Evolutionary conservation across 2,797 vertebrate species (phyloP).

Genomic region (Periophthalmus magnuspinnatus): DNA sequence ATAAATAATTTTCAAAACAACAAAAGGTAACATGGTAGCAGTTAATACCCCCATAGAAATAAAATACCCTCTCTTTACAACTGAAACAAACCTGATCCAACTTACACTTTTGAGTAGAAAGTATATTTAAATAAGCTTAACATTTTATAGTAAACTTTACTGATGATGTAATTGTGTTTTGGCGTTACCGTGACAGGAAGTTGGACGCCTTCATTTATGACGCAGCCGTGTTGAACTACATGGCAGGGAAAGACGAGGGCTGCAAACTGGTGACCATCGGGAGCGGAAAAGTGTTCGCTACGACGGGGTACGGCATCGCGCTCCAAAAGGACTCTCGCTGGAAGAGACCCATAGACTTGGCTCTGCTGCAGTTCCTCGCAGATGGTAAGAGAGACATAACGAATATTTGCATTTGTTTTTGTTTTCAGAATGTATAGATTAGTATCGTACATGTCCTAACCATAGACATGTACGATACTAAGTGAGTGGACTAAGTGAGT

Average conservation of each 20-base stretch:
- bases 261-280: slow-evolving; percentile 98
- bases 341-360: slow-evolving; percentile 94
- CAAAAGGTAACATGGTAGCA: too few species aligned
- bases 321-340: slow-evolving; percentile 95
- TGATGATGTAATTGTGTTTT: background rate
- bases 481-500: too few species aligned
- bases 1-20: too few species aligned
- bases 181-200: slow-evolving; percentile 77
- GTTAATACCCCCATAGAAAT: too few species aligned
- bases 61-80: too few species aligned
- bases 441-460: too few species aligned
- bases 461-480: too few species aligned
- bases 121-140: too few species aligned
- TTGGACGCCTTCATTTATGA: slow-evolving; percentile 98
- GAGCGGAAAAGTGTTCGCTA: slow-evolving; percentile 96
- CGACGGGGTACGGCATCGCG: slow-evolving; percentile 95
- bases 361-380: slow-evolving; percentile 94
- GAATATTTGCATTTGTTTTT: too few species aligned
- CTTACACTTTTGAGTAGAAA: too few species aligned
- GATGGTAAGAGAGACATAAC: slow-evolving; percentile 77
- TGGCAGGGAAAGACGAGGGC: slow-evolving; percentile 97
- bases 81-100: too few species aligned
- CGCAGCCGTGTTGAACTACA: slow-evolving; percentile 95
- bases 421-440: background rate
- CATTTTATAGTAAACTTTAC: too few species aligned